Conservation (phyloP, 2,797 vertebrate species). For the Galagoides demidoff region DNA sequence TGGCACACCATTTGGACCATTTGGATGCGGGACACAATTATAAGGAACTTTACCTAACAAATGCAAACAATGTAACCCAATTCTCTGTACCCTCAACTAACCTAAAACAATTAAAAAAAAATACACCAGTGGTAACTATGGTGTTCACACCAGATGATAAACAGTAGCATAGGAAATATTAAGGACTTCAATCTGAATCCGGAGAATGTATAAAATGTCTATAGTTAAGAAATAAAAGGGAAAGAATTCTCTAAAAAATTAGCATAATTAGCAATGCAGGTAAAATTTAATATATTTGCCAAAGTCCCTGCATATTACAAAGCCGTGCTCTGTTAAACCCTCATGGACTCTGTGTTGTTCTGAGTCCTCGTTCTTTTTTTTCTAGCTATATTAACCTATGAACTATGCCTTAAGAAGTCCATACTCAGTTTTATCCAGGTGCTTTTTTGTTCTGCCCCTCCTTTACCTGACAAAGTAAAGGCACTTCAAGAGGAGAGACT, state of each 20-base stretch:
- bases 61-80: no score
- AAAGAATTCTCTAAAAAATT: neutral
- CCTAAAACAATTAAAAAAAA: no score
- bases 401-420: neutral
- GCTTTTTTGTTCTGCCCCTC: neutral
- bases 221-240: neutral
- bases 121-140: neutral
- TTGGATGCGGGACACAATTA: no score
- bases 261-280: neutral
- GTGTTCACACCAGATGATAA: neutral
- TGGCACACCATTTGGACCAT: no score
- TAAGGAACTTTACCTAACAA: no score
- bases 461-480: neutral
- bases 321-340: neutral
- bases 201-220: neutral
- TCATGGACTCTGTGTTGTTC: neutral
- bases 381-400: neutral
- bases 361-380: neutral
- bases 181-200: neutral
- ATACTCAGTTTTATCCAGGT: neutral
- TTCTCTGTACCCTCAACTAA: no score
- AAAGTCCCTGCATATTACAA: neutral
- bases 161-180: neutral
- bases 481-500: neutral
- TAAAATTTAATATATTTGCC: neutral